Base-by-base conservation (phyloP, 2,113 vertebrate species). In the Seriola rivoliana region DNA sequence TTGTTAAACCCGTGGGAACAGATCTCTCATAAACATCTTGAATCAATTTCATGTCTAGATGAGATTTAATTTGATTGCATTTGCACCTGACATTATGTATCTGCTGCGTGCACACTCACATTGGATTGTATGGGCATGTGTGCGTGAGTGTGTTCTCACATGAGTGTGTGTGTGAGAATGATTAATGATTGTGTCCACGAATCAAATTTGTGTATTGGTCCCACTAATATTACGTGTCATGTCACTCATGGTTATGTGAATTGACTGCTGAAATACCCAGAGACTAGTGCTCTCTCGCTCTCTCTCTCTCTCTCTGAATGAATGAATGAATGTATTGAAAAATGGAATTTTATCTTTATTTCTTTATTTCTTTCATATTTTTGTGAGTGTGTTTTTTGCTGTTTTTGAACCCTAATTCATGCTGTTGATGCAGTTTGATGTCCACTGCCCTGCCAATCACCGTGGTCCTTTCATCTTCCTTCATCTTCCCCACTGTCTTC, bases 301-400 rank as follows among this genome's bases (percentile, higher is more conserved):
- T 36, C 34, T 36, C 34, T 36, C 34, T 36, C 34, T 36, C 34
- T 36, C 34, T 36, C 34, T n/a, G n/a, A n/a, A n/a, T n/a, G n/a
- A n/a, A n/a, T n/a, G n/a, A n/a, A n/a, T n/a, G 19, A 68, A 84
- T 84, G n/a, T 32, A 42, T 78, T 65, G 50, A 64, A 23, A 59
- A 76, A 86, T 65, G 16, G 32, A 75, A 46, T 73, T 65, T 52
- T 4, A 14, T n/a, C 13, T 78, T 75, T 71, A 67, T 81, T 85
- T n/a, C 21, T n/a, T 65, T 3, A 34, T 50, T 50, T 50, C 16
- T 52, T 78, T 78, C 8, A 63, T 38, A 55, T 0, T 52, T 71
- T 72, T 65, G 4, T 9, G 16, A 50, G 16, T 29, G 50, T 8
- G n/a, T 57, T 4, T 63, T 65, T 81, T 73, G 58, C 12, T 38